These are phyloP conservation scores for Actenoides hombroni DNA, from an alignment of 2,113 vertebrate species.

Conservation along the genomic window DNA sequence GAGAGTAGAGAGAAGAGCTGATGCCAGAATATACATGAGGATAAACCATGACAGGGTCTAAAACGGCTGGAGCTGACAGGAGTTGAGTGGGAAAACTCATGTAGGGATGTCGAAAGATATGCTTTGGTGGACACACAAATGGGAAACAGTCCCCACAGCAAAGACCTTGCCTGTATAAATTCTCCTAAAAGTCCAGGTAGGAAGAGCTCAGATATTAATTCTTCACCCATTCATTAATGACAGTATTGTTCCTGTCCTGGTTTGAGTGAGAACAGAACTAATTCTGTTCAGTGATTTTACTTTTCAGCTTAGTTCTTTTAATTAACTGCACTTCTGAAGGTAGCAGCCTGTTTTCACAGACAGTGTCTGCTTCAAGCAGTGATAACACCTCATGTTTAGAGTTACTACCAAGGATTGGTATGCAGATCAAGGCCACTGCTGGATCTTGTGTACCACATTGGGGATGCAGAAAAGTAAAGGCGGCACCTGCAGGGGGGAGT, in stretches of 20 bases:
- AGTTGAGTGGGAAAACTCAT: rapidly evolving
- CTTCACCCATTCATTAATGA: not conserved
- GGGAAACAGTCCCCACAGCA: not conserved
- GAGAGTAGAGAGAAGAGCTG: not conserved
- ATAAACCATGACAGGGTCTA: not conserved
- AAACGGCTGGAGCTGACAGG: not conserved
- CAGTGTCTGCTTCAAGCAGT: too few relatives aligned
- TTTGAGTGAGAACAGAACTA: too few relatives aligned
- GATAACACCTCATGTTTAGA: too few relatives aligned
- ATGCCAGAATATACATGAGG: rapidly evolving
- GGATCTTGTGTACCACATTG: too few relatives aligned
- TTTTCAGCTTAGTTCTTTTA: too few relatives aligned
- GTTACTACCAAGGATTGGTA: too few relatives aligned
- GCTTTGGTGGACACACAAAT: not conserved
- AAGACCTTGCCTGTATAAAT: not conserved
- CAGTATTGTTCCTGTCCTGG: not conserved
- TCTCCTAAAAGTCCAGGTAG: not conserved
- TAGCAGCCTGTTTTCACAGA: too few relatives aligned
- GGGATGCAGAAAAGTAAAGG: too few relatives aligned
- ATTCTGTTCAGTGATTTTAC: too few relatives aligned
- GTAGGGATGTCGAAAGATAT: not conserved
- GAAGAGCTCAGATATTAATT: not conserved
- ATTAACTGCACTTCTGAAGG: too few relatives aligned
- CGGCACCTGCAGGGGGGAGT: too few relatives aligned
- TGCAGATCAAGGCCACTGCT: too few relatives aligned